Base-by-base conservation (phyloP, 1,140 invertebrate genomes). In the Streblospio benedicti region DNA sequence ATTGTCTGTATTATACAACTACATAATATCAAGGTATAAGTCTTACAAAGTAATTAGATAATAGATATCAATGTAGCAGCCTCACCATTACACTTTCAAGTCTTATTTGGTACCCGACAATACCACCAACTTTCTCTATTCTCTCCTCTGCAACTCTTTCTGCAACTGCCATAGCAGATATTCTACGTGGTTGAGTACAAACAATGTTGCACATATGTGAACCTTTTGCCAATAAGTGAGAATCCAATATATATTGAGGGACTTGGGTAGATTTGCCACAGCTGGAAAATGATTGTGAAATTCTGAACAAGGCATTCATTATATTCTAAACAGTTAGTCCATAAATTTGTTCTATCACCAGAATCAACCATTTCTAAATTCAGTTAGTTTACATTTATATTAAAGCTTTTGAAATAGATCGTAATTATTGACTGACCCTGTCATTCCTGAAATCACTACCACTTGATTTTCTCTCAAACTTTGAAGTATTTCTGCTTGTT, bases 201-300 rank as follows among this genome's bases (percentile, higher is more conserved):
- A 79, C 87, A 63, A 89, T 87, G 72, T 85, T 86, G 64, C 88
- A 88, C 43, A 82, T 69, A 0, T 87, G 88, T 6, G 86, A 90
- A 61, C 81, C 80, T 0, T 80, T 78, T 4, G 79, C 75, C 31
- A 73, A 61, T 30, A 93, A 84, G 66, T 83, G 91, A 63, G 86
- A 78, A 71, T 96, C 91, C n/a, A 96, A 71, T 61, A 96, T 87
- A 70, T 88, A 95, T 74, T 96, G 93, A 1, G 92, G 91, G 18
- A 95, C 70, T 57, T 77, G 76, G 14, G 76, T 77, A 41, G 75
- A 76, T 60, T 76, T 75, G 38, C 73, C 73, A 68, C 74, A 76
- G 20, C 73, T 75, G 52, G n/a, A 62, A 61, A 53, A 57, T 2
- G 12, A 49, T 12, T 18, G 27, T 49, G 45, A 20, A 9, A 6